Evolutionary conservation across 2,113 vertebrate genomes (phyloP).

Genomic region (Mesoclemmys tuberculata): DNA sequence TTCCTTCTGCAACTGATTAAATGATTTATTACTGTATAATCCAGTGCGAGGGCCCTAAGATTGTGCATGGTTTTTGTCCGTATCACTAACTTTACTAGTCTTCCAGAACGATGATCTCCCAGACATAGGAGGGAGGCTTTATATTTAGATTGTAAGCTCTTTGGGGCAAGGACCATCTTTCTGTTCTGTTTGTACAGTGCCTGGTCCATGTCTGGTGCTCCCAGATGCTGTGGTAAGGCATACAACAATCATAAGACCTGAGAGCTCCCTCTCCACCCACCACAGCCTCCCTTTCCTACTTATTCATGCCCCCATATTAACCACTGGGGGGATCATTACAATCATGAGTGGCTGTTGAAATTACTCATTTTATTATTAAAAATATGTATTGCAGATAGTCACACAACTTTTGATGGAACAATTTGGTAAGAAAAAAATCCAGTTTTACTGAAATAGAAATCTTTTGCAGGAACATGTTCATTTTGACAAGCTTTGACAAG

Average conservation of each 20-base stretch:
- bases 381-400: not conserved
- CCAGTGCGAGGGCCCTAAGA: not conserved
- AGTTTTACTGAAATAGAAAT: not conserved
- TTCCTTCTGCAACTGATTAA: not conserved
- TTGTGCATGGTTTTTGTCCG: not conserved
- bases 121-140: not conserved
- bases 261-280: not conserved
- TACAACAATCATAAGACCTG: not conserved
- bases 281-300: not conserved
- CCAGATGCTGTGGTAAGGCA: not conserved
- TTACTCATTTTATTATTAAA: not conserved
- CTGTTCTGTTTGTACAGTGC: not conserved
- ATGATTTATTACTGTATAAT: not conserved
- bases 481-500: not conserved
- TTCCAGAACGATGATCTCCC: not conserved
- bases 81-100: not conserved
- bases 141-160: not conserved
- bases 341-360: not conserved
- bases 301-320: not conserved
- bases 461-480: not conserved
- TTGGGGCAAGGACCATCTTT: not conserved
- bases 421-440: not conserved
- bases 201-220: not conserved
- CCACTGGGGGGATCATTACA: not conserved
- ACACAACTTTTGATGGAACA: not conserved